Percentiles rank a stretch among this genome's conserved stretches.
phyloP scores from a whole-genome alignment of 2,113 vertebrate species.

The Prietella phreatophila region DNA sequence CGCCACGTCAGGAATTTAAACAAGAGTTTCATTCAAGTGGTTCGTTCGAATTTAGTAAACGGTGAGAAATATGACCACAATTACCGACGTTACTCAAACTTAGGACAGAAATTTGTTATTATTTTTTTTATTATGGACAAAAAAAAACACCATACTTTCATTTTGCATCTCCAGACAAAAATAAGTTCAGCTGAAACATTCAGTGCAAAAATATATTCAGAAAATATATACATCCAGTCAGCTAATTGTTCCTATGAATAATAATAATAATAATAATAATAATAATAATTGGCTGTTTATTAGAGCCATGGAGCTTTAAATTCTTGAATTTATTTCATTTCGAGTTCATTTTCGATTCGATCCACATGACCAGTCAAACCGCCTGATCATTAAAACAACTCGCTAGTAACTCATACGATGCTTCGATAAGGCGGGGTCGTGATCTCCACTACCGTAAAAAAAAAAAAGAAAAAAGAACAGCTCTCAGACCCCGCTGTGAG shows the following conservation, averaged over 20 bases:
- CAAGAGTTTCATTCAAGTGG: no score
- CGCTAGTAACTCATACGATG: not conserved
- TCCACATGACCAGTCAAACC: not conserved
- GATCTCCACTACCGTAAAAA: not conserved
- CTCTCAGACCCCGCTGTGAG: not conserved
- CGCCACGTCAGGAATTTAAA: no score
- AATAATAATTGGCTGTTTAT: not conserved
- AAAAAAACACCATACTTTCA: not conserved
- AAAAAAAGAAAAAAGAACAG: not conserved
- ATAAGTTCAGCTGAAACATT: no score
- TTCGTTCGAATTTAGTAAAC: not conserved
- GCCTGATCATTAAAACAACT: not conserved
- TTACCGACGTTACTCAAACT: no score
- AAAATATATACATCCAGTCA: no score
- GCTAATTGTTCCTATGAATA: not conserved
- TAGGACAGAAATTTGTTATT: no score
- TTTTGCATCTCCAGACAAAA: not conserved
- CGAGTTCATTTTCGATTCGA: not conserved
- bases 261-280: not conserved
- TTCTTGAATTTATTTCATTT: not conserved
- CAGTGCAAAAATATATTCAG: no score
- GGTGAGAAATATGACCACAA: no score
- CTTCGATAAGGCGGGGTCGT: not conserved
- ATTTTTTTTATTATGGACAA: no score
- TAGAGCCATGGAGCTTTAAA: not conserved